Percentiles rank a stretch among this genome's conserved stretches.
phyloP scores from a whole-genome alignment of 1,140 invertebrate genomes.

The Calephelis virginiensis region DNA sequence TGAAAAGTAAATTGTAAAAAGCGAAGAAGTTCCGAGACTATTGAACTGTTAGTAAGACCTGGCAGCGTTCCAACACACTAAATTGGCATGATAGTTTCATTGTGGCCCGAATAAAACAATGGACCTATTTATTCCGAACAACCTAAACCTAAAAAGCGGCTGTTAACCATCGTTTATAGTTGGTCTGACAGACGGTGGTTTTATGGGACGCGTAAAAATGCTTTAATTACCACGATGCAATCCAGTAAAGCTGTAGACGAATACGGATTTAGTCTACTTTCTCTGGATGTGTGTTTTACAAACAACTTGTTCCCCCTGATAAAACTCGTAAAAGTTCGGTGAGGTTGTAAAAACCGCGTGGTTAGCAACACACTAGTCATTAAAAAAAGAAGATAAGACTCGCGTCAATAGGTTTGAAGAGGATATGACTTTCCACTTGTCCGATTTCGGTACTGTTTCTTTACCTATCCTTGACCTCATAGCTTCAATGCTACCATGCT shows the following conservation, averaged over 20 bases:
- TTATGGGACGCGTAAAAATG: not conserved
- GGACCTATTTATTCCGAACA: slow-evolving; percentile 22
- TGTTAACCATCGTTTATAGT: slow-evolving; percentile 4
- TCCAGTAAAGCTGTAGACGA: not conserved
- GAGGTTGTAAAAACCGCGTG: no score
- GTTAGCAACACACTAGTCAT: no score
- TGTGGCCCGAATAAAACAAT: slow-evolving; percentile 35
- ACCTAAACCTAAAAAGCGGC: slow-evolving; percentile 6
- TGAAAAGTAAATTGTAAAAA: slow-evolving; percentile 17
- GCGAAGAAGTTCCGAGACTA: slow-evolving; percentile 22
- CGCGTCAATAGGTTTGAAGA: no score
- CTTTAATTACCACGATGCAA: not conserved
- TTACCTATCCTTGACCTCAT: no score
- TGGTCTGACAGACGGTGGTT: not conserved
- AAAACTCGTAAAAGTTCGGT: no score
- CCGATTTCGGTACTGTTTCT: no score
- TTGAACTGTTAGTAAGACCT: slow-evolving; percentile 32
- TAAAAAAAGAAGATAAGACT: no score
- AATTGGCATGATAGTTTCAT: slow-evolving; percentile 37
- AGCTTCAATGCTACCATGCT: no score
- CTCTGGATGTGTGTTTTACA: not conserved
- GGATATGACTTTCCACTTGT: no score
- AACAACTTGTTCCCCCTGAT: no score
- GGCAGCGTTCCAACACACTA: slow-evolving; percentile 32
- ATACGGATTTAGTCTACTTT: not conserved